Evolutionary conservation across 2,888 invertebrate species (phyloP).

Genomic region (Chrysopilus asiliformis): DNA sequence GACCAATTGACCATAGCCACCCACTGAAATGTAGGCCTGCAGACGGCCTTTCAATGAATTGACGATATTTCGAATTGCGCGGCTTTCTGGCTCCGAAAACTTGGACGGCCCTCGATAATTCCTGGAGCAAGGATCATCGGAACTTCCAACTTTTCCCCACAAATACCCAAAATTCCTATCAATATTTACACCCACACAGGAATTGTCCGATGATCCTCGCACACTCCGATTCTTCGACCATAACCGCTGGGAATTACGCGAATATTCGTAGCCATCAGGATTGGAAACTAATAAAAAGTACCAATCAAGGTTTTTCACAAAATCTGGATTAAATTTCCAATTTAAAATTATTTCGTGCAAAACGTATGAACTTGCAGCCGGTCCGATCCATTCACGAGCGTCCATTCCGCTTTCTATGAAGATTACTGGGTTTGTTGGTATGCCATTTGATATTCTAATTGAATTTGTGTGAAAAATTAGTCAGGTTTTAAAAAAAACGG

Average conservation of each 20-base stretch:
- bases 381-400: constrained; percentile 79
- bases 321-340: constrained; percentile 44
- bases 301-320: constrained; percentile 70
- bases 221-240: constrained; percentile 65
- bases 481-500: too few relatives aligned
- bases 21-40: constrained; percentile 26
- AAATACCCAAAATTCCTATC: constrained; percentile 78
- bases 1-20: constrained; percentile 40
- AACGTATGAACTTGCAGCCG: constrained; percentile 62
- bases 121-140: constrained; percentile 66
- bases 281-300: constrained; percentile 62
- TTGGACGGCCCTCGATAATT: constrained; percentile 63
- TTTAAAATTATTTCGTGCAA: constrained; percentile 55
- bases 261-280: constrained; percentile 79
- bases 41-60: constrained; percentile 25
- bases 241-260: constrained; percentile 61
- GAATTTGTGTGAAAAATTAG: too few relatives aligned
- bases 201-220: too few relatives aligned
- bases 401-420: constrained; percentile 69
- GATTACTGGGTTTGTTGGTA: constrained; percentile 44
- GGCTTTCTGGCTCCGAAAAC: constrained; percentile 77
- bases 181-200: constrained; percentile 62
- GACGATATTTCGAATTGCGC: constrained; percentile 43
- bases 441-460: constrained; percentile 56
- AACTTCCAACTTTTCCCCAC: constrained; percentile 72